Conservation (phyloP, 2,888 invertebrate genomes). For the Prostheceraeus crozeri region DNA sequence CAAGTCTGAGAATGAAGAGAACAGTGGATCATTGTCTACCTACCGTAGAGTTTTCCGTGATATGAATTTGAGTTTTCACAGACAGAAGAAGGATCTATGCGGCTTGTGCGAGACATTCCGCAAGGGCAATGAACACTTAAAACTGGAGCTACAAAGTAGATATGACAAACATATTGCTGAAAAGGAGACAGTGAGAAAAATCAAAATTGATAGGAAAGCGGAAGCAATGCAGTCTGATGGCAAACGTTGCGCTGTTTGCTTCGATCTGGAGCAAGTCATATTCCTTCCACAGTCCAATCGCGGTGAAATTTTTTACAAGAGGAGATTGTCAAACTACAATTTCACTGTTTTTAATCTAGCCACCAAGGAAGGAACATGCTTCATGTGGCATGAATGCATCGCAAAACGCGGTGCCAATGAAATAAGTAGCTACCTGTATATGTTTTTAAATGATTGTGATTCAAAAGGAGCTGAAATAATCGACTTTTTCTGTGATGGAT, state of each 20-base stretch:
- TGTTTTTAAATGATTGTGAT: too few relatives aligned
- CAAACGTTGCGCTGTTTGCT: not conserved
- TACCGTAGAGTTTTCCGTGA: not conserved
- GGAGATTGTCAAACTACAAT: slow-evolving; percentile 10
- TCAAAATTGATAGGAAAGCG: not conserved
- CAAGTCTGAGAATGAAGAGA: too few relatives aligned
- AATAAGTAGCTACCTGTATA: slow-evolving; percentile 5
- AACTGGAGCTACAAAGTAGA: not conserved
- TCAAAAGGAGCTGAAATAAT: too few relatives aligned
- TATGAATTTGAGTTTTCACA: slow-evolving; percentile 13
- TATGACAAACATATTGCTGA: slow-evolving; percentile 11
- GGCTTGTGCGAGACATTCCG: not conserved
- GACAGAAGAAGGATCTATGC: slow-evolving; percentile 3
- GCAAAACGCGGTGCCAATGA: slow-evolving; percentile 11
- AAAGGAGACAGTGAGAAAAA: slow-evolving; percentile 8
- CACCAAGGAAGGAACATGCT: slow-evolving; percentile 5
- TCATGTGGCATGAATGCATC: slow-evolving; percentile 12
- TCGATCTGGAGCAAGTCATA: not conserved
- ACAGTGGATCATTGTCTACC: too few relatives aligned
- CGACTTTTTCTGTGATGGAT: too few relatives aligned
- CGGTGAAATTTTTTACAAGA: not conserved
- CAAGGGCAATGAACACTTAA: slow-evolving; percentile 1
- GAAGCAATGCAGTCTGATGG: not conserved
- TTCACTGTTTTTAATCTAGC: not conserved
- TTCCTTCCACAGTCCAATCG: slow-evolving; percentile 4